These are phyloP conservation scores for Ameiurus melas DNA, from an alignment of 2,113 vertebrate species.

Conservation along the genomic window DNA sequence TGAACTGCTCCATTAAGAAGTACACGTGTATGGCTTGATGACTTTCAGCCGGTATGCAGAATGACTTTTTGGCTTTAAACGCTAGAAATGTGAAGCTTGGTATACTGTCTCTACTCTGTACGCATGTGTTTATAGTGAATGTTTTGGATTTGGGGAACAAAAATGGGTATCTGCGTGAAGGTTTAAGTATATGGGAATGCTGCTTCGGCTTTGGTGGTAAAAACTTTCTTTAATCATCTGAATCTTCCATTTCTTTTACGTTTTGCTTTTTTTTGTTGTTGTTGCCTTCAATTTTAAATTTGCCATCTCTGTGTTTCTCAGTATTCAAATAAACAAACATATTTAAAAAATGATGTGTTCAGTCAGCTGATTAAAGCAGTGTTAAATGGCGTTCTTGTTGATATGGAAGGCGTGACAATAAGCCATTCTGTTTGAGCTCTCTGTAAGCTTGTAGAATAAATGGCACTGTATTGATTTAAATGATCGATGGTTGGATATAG, in stretches of 20 bases:
- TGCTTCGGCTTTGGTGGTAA: background rate
- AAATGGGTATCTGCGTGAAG: background rate
- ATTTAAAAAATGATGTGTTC: background rate
- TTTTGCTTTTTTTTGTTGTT: background rate
- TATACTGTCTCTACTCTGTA: background rate
- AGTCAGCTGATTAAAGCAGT: background rate
- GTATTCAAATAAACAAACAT: background rate
- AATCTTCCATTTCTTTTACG: background rate
- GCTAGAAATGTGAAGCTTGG: background rate
- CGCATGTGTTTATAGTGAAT: background rate
- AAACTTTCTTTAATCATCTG: background rate
- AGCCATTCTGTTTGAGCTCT: constrained; percentile 5
- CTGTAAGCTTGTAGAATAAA: constrained; percentile 32
- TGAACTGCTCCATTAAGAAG: background rate
- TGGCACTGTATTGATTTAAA: constrained; percentile 36
- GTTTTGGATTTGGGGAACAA: background rate
- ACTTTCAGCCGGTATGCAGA: background rate
- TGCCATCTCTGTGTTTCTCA: background rate
- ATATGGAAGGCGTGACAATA: background rate
- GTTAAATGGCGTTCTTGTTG: background rate
- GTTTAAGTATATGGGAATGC: background rate
- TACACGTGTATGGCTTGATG: background rate
- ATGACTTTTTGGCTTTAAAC: background rate
- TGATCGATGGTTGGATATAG: constrained; percentile 10
- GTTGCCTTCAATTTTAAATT: background rate